Conservation (phyloP, 2,113 vertebrate species). For the Fulmarus glacialis region DNA sequence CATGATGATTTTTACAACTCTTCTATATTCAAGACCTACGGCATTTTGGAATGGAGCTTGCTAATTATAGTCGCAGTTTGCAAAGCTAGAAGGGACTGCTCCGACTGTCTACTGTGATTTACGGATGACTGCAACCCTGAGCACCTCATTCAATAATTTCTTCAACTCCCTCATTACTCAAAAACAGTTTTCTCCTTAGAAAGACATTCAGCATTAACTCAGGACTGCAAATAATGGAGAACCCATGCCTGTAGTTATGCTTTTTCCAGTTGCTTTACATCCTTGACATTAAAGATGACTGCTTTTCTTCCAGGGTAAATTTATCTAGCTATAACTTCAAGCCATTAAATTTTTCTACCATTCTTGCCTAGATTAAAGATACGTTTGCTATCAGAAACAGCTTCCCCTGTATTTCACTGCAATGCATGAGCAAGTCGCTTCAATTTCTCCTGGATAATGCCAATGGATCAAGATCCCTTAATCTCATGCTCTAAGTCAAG, state of each 20-base stretch:
- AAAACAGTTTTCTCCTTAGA: neutral
- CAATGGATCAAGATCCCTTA: neutral
- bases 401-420: neutral
- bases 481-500: neutral
- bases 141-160: neutral
- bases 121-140: neutral
- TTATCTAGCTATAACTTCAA: neutral
- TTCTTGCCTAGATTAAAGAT: neutral
- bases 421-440: neutral
- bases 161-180: neutral
- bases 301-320: neutral
- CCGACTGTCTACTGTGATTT: neutral
- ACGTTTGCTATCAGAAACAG: neutral
- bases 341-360: neutral
- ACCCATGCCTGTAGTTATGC: neutral
- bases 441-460: neutral
- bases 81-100: neutral
- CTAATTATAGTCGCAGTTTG: neutral
- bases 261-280: neutral
- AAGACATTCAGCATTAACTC: neutral
- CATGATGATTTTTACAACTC: neutral
- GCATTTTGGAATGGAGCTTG: neutral
- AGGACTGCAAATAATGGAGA: neutral
- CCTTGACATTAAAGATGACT: neutral
- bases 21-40: neutral